phyloP scores from a whole-genome alignment of 1,140 invertebrate genomes.

The Physella acuta region DNA sequence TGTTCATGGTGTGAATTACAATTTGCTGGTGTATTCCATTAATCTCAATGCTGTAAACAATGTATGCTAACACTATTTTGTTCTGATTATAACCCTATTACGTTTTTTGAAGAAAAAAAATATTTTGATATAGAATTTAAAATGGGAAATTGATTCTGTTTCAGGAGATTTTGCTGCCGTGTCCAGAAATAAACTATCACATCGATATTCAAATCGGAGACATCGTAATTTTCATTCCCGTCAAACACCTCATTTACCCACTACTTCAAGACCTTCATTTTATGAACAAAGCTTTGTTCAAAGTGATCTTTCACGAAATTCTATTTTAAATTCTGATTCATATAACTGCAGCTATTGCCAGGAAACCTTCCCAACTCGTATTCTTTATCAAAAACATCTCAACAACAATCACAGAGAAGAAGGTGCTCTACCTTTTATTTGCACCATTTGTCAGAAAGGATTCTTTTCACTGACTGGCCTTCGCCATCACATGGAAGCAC shows the following conservation, averaged over 20 bases:
- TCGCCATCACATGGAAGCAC: slow-evolving; percentile 15
- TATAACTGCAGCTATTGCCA: not conserved
- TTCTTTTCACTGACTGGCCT: slow-evolving; percentile 17
- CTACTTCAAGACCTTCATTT: not conserved
- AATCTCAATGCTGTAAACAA: no score
- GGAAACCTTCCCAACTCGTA: slow-evolving; percentile 1
- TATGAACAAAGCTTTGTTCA: no score
- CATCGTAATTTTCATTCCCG: not conserved
- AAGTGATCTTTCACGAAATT: no score
- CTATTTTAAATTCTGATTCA: not conserved
- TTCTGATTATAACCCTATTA: no score
- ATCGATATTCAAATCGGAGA: not conserved
- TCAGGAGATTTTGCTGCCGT: not conserved
- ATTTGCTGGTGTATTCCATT: no score
- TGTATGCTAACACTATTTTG: no score
- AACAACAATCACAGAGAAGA: slow-evolving; percentile 14
- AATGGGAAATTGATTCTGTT: not conserved
- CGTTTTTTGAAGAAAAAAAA: no score
- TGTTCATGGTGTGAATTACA: no score
- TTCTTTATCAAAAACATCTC: slow-evolving; percentile 21
- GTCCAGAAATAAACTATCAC: not conserved
- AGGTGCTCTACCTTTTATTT: slow-evolving; percentile 13
- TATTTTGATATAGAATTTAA: no score
- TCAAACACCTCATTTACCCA: not conserved
- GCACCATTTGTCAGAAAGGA: slow-evolving; percentile 23